Conservation (phyloP, 2,797 vertebrate species). For the Crenuchus spilurus region DNA sequence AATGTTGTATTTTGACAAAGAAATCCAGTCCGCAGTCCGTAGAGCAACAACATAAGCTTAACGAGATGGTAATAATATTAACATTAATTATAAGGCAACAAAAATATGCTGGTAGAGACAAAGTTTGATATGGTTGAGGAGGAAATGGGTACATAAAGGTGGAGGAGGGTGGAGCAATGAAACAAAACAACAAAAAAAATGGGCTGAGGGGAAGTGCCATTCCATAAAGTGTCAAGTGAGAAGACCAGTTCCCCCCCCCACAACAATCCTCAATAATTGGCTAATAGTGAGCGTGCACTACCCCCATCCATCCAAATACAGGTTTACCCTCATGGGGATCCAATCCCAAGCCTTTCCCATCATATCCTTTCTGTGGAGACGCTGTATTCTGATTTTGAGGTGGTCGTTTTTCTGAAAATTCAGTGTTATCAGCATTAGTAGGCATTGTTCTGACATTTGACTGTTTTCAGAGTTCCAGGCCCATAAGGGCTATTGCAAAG, state of each 20-base stretch:
- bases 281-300: neutral
- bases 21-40: slow-evolving; percentile 57
- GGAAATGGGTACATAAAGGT: neutral
- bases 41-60: slow-evolving; percentile 64
- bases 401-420: neutral
- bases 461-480: neutral
- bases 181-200: slow-evolving; percentile 26
- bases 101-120: slow-evolving; percentile 71
- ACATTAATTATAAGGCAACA: slow-evolving; percentile 76
- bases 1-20: slow-evolving; percentile 57
- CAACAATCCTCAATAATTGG: neutral
- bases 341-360: neutral
- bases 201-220: slow-evolving; percentile 21
- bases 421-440: neutral
- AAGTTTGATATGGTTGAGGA: slow-evolving; percentile 60
- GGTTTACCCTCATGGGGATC: neutral
- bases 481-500: neutral
- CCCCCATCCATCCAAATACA: neutral
- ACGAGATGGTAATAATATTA: slow-evolving; percentile 62
- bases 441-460: neutral
- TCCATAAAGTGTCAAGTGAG: slow-evolving; percentile 55
- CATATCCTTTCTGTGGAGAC: neutral
- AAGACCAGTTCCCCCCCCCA: neutral
- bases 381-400: neutral
- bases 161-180: slow-evolving; percentile 54